These are phyloP conservation scores for Dicranocentrus wangi DNA, from an alignment of 2,888 invertebrate species.

Conservation along the genomic window DNA sequence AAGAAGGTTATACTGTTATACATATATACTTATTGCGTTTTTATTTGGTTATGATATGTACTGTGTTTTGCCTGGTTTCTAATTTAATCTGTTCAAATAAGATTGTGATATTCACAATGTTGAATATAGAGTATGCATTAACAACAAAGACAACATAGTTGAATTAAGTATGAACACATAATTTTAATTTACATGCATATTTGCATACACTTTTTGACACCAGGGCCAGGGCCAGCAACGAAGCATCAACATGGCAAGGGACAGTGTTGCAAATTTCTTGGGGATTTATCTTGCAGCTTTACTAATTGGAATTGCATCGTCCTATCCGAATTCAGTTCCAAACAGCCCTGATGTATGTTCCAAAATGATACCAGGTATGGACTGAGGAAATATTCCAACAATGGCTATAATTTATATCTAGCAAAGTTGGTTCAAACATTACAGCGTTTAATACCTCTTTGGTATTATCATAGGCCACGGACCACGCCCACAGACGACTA, in stretches of 20 bases:
- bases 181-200: not conserved
- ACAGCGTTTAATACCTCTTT: no score
- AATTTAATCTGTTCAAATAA: not conserved
- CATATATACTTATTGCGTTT: not conserved
- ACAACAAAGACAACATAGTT: no score
- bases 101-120: not conserved
- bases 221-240: no score
- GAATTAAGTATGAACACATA: not conserved
- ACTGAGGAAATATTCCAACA: no score
- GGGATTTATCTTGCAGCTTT: not conserved
- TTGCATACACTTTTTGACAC: no score
- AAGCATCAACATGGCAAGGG: no score
- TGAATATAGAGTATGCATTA: no score
- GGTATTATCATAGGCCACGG: conserved; percentile 59
- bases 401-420: no score
- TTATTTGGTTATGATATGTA: not conserved
- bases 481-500: conserved; percentile 52
- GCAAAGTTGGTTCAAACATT: no score
- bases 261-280: not conserved
- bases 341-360: conserved; percentile 59
- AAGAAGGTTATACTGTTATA: not conserved
- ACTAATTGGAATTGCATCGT: conserved; percentile 4
- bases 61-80: not conserved
- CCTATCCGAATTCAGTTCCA: conserved; percentile 64
- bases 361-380: conserved; percentile 63